phyloP scores from a whole-genome alignment of 1,140 invertebrate species.

The Cyrtorhinus lividipennis region DNA sequence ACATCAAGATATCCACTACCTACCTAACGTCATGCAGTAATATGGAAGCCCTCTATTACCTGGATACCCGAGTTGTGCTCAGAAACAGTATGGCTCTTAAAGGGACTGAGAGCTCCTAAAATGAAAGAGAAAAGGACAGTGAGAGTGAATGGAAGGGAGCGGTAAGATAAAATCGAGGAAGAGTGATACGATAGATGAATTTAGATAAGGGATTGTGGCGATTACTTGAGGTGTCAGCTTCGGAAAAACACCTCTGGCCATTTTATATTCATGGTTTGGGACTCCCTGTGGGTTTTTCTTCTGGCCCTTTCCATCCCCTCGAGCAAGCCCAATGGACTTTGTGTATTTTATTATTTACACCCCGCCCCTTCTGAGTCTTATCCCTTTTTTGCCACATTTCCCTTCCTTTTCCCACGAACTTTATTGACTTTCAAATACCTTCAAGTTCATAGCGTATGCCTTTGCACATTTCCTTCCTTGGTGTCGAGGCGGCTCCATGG shows the following conservation, averaged over 20 bases:
- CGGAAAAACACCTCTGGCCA: neutral
- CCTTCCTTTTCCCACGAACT: neutral
- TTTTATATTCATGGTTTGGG: slow-evolving; percentile 8
- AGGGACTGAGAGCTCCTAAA: too few relatives aligned
- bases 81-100: too few relatives aligned
- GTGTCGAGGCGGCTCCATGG: neutral
- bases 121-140: too few relatives aligned
- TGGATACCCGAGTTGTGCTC: too few relatives aligned
- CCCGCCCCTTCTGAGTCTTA: neutral
- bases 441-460: neutral
- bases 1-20: too few relatives aligned
- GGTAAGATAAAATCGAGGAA: neutral
- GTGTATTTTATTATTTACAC: slow-evolving; percentile 9
- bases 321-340: neutral
- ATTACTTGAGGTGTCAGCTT: slow-evolving; percentile 4
- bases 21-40: too few relatives aligned
- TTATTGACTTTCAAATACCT: slow-evolving; percentile 1
- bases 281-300: neutral
- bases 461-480: neutral
- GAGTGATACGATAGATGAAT: slow-evolving; percentile 6
- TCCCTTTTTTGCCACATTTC: slow-evolving; percentile 4
- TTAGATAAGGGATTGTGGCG: slow-evolving; percentile 8
- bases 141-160: too few relatives aligned
- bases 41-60: too few relatives aligned
- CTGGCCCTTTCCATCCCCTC: neutral